phyloP scores from a whole-genome alignment of 2,888 invertebrate species.

The Leptinotarsa juncta region DNA sequence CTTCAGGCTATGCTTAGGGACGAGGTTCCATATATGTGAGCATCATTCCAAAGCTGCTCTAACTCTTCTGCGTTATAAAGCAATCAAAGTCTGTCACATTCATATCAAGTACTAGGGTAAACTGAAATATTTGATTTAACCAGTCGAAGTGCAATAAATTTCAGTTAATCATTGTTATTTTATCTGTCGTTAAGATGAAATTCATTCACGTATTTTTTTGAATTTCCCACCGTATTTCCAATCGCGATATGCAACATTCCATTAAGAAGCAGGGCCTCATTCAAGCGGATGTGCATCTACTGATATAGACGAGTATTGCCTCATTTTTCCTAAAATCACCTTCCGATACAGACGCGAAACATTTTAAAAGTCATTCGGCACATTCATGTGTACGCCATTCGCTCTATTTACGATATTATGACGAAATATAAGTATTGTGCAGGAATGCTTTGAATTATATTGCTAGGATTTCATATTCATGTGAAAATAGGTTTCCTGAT shows the following conservation, averaged over 20 bases:
- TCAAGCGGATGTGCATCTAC: constrained; percentile 16
- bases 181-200: no score
- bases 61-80: no score
- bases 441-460: constrained; percentile 35
- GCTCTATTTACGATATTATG: constrained; percentile 40
- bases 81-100: no score
- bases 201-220: not conserved
- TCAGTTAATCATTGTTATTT: no score
- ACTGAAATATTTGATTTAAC: no score
- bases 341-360: constrained; percentile 47
- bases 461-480: constrained; percentile 22
- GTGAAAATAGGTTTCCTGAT: constrained; percentile 32
- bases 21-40: no score
- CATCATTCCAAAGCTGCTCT: no score
- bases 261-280: constrained; percentile 20
- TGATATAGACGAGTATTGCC: constrained; percentile 25
- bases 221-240: not conserved
- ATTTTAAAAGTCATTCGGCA: constrained; percentile 42
- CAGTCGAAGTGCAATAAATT: no score
- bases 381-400: constrained; percentile 38
- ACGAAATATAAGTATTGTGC: constrained; percentile 31
- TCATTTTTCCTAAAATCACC: constrained; percentile 46
- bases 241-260: constrained; percentile 10
- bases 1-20: no score
- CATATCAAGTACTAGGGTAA: no score